Evolutionary conservation across 2,113 vertebrate species (phyloP).

Genomic region (Natator depressus): DNA sequence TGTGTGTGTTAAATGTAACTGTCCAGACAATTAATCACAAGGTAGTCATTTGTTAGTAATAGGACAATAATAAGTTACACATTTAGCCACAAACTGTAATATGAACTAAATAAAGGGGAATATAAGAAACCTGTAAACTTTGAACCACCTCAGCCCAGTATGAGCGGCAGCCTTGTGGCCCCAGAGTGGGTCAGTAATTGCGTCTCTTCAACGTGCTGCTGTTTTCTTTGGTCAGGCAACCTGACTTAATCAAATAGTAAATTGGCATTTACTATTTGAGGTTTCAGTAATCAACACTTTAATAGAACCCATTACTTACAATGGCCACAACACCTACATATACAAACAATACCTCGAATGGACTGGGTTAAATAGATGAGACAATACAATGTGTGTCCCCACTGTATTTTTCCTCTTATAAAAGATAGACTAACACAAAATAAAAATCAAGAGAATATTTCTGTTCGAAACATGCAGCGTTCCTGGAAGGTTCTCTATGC

Average conservation of each 20-base stretch:
- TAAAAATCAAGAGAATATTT: not conserved
- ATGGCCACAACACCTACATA: not conserved
- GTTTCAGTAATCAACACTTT: not conserved
- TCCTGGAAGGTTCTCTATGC: not conserved
- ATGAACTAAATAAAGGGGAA: not conserved
- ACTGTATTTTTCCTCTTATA: not conserved
- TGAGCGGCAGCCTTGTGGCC: not conserved
- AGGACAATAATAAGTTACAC: not conserved
- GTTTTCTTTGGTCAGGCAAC: not conserved
- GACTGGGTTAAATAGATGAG: not conserved
- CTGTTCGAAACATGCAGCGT: not conserved
- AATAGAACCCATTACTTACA: not conserved
- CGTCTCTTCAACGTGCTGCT: not conserved
- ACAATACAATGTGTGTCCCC: accelerated
- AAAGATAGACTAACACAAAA: not conserved
- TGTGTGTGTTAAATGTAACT: not conserved
- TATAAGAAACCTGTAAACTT: not conserved
- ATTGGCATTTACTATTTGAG: not conserved
- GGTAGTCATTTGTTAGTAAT: not conserved
- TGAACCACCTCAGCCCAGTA: not conserved
- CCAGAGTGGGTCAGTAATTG: not conserved
- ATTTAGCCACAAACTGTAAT: not conserved
- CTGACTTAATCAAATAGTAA: not conserved
- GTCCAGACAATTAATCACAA: not conserved
- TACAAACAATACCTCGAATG: not conserved